Percentiles rank a stretch among this genome's conserved stretches.
Evolutionary conservation across 2,888 invertebrate genomes (phyloP).

Genomic region (Empis stercorea): DNA sequence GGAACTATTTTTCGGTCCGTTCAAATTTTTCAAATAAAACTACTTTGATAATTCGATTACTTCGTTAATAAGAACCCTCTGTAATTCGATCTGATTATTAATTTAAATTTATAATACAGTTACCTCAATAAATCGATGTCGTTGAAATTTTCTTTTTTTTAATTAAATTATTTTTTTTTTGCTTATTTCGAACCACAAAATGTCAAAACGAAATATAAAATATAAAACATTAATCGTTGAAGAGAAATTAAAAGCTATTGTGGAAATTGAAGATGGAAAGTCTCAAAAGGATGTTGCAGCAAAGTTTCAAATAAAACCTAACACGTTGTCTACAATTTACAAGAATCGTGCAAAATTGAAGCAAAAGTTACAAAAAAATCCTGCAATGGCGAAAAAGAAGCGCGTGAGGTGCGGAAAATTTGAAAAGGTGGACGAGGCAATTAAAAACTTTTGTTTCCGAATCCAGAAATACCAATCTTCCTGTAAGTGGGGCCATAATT

Average conservation of each 20-base stretch:
- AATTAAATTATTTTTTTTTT: too few relatives aligned
- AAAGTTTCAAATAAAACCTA: background rate
- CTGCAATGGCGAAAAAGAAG: background rate
- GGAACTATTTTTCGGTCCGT: too few relatives aligned
- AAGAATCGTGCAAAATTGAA: background rate
- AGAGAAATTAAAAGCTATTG: background rate
- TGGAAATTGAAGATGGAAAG: background rate
- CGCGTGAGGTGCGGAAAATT: background rate
- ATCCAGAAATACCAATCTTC: background rate
- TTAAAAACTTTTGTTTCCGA: background rate
- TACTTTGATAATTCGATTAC: too few relatives aligned
- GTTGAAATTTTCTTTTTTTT: too few relatives aligned
- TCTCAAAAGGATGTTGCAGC: background rate
- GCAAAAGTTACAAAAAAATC: background rate
- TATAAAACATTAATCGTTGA: too few relatives aligned
- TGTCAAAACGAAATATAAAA: too few relatives aligned
- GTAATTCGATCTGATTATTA: too few relatives aligned
- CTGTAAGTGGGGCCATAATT: background rate
- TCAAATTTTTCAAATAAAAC: too few relatives aligned
- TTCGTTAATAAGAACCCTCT: conserved; percentile 1
- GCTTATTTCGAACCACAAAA: too few relatives aligned
- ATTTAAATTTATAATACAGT: too few relatives aligned
- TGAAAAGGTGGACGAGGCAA: background rate
- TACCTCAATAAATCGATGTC: too few relatives aligned
- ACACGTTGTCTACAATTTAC: background rate